Base-by-base conservation (phyloP, 2,888 invertebrate species). In the Steromphala cineraria region DNA sequence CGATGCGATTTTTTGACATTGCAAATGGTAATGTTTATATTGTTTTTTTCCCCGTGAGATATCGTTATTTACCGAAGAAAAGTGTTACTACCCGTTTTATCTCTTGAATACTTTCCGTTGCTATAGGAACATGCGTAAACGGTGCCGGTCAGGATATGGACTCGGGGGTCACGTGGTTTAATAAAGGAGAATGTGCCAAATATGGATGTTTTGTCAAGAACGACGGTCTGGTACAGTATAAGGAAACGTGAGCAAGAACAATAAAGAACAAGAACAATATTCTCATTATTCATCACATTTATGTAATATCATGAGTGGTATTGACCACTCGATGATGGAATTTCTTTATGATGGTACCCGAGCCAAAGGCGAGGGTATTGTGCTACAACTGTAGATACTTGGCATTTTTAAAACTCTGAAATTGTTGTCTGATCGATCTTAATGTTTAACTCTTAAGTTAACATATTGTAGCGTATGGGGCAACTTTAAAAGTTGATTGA, bases 121-220 rank as follows among this genome's bases (percentile, higher is more conserved):
- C 52, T 28, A n/a, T n/a, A 76, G 76, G 76, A 2, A 76, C 17
- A 36, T 76, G 76, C 36, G 55, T 36, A 4, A 36, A 76, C 76
- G 31, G 28, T 31, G 55, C 15, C 15, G 76, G 76, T 0, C 15
- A 36, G 5, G 31, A 76, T 15, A 53, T 53, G 53, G 36, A 76
- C n/a, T 24, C 53, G 13, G 76, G 76, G 0, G 40, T 24, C 55
- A 31, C 31, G 53, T 76, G 76, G 76, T 76, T 31, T 21, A 53
- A 53, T 31, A 13, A 1, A 0, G 76, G 76, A 31, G 76, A 76
- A 19, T 76, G 76, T n/a, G 76, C 31, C 55, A 76, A 55, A 31
- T 76, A 76, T 31, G 76, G 76, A 19, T 76, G 76, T 31, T 76
- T 55, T 31, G 19, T 76, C n/a, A 53, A 36, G n/a, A 21, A 55